phyloP scores from a whole-genome alignment of 1,140 invertebrate species.

The Latrodectus geometricus region DNA sequence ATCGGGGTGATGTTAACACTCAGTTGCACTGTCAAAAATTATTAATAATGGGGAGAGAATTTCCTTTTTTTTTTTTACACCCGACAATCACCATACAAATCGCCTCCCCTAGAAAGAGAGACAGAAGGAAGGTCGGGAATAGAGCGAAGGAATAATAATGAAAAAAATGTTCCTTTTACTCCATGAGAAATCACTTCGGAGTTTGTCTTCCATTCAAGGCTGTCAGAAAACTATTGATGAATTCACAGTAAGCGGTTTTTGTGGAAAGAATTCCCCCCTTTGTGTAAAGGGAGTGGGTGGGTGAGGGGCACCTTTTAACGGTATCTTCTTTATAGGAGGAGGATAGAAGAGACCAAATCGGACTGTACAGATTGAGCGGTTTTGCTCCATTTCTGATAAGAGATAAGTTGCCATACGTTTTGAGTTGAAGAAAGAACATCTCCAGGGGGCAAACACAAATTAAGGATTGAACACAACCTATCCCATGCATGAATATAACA shows the following conservation, averaged over 20 bases:
- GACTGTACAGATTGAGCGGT: conserved; percentile 13
- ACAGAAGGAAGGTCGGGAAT: not conserved
- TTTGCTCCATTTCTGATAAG: conserved; percentile 14
- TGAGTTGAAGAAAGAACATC: not conserved
- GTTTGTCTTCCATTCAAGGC: conserved; percentile 17
- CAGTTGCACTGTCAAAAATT: conserved; percentile 15
- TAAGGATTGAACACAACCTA: too few relatives aligned
- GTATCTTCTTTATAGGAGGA: not conserved
- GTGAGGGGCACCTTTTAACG: not conserved
- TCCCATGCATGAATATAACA: too few relatives aligned
- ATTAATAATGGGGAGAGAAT: conserved; percentile 36
- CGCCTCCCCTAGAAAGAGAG: not conserved
- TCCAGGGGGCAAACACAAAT: not conserved
- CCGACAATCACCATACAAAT: not conserved
- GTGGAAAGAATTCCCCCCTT: not conserved
- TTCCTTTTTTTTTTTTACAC: not conserved
- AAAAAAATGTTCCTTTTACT: conserved; percentile 12
- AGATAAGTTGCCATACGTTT: conserved; percentile 24
- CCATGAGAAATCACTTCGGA: conserved; percentile 28
- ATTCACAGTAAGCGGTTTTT: conserved; percentile 18
- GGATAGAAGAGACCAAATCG: not conserved
- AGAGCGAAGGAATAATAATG: not conserved
- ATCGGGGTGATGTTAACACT: not conserved
- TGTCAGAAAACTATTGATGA: conserved; percentile 46
- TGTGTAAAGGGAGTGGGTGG: not conserved